Evolutionary conservation across 2,888 invertebrate species (phyloP).

Genomic region (Drosophila meridiana): DNA sequence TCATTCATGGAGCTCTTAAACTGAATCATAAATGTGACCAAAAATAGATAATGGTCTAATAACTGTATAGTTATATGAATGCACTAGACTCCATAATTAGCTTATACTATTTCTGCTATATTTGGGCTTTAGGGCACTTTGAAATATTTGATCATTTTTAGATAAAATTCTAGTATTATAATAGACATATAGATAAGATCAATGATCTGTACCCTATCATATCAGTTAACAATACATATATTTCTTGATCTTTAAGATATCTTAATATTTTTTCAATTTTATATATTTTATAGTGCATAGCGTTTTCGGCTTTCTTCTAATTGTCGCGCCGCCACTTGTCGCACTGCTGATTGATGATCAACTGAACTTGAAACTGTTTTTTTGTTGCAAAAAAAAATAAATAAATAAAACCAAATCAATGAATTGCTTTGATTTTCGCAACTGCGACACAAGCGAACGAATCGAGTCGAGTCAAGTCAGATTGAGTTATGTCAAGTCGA

Average conservation of each 20-base stretch:
- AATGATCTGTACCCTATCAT: not conserved
- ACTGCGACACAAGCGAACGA: slow-evolving; percentile 29
- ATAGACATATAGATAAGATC: not conserved
- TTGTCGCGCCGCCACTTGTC: slow-evolving; percentile 49
- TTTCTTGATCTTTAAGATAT: not conserved
- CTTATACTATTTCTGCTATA: not conserved
- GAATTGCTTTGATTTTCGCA: slow-evolving; percentile 47
- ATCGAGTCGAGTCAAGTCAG: slow-evolving; percentile 24
- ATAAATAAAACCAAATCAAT: slow-evolving; percentile 32
- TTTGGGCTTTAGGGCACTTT: not conserved
- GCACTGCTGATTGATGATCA: slow-evolving; percentile 70
- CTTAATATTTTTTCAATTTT: not conserved
- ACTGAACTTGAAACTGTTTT: slow-evolving; percentile 70
- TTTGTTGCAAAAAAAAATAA: slow-evolving; percentile 20
- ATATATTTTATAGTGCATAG: slow-evolving; percentile 26
- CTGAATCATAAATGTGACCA: slow-evolving; percentile 18
- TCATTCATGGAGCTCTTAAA: not conserved
- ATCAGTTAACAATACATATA: not conserved
- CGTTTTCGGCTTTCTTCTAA: slow-evolving; percentile 13
- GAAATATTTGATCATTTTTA: not conserved
- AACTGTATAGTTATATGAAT: not conserved
- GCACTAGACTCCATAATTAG: not conserved
- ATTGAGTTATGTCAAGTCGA: slow-evolving; percentile 8
- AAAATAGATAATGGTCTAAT: slow-evolving; percentile 13
- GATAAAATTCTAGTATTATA: not conserved